Percentiles rank a stretch among this genome's conserved stretches.
These are phyloP conservation scores for Maniola hyperantus DNA, from an alignment of 2,888 invertebrate genomes.

Conservation along the genomic window DNA sequence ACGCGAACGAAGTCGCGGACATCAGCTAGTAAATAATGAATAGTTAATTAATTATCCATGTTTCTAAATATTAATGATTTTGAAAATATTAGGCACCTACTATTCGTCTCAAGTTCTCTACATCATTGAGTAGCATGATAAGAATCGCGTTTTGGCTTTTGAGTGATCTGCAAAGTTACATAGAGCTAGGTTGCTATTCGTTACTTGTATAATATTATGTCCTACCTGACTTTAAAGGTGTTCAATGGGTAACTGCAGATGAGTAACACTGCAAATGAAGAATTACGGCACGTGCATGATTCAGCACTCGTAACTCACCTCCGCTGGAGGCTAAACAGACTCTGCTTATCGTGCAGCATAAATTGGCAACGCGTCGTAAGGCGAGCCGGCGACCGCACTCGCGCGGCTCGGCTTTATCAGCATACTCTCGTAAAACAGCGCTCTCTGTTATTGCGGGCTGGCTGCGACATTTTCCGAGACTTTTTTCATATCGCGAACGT, in stretches of 20 bases:
- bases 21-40: no score
- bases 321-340: constrained; percentile 74
- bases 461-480: constrained; percentile 67
- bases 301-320: constrained; percentile 66
- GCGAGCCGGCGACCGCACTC: constrained; percentile 63
- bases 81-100: no score
- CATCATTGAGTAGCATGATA: no score
- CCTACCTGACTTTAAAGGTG: not conserved
- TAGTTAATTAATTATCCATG: no score
- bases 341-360: constrained; percentile 79
- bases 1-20: no score
- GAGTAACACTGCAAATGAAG: constrained; percentile 41
- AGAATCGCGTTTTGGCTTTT: no score
- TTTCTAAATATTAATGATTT: no score
- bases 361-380: constrained; percentile 82
- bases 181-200: not conserved
- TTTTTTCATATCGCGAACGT: constrained; percentile 75
- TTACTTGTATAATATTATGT: not conserved
- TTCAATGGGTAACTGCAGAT: constrained; percentile 5
- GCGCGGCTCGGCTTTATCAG: constrained; percentile 72
- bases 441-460: constrained; percentile 73
- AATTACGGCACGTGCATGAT: constrained; percentile 56
- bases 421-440: constrained; percentile 76
- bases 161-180: not conserved
- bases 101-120: no score